Base-by-base conservation (phyloP, 2,888 invertebrate species). In the Synanthedon tipuliformis region DNA sequence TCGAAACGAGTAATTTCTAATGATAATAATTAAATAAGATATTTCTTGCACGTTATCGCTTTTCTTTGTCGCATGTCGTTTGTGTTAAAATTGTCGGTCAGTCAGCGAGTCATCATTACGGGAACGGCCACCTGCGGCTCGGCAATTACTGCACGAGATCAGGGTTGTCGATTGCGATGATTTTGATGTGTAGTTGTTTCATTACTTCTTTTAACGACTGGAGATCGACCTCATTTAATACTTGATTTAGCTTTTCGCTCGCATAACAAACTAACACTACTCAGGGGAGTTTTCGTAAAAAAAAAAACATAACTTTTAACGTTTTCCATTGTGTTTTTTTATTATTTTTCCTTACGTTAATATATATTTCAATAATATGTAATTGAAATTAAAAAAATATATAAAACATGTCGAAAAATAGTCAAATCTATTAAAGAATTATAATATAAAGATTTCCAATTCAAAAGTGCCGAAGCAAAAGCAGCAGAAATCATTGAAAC, bases 41-140 rank as follows among this genome's bases (percentile, higher is more conserved):
- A 8, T 45, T 8, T 45, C 45, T 15, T 15, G 15, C 45, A 45
- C n/a, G 13, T 45, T 45, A 45, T 45, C 45, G n/a, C 45, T 45
- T 45, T 51, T 41, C 40, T 23, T 10, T 45, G 41, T 23, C 23
- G n/a, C 23, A 50, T 50, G 53, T 34, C 27, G 34, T 53, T 53
- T 41, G 41, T 10, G 45, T 15, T 50, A 50, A 53, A 41, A 50
- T 48, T 51, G 53, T 48, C 50, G 51, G 51, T 50, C 54, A 48
- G 49, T 41, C 50, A n/a, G 23, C 34, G 41, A 50, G 15, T 51
- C 40, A 51, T 50, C 51, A 50, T 49, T 5, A 45, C 13, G 5
- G 13, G 45, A 45, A 7, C 41, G 40, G 51, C 51, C 54, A 54
- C 54, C 54, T 51, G 51, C 16, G 51, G 15, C 18, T 16, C 40